These are phyloP conservation scores for Spodoptera litura DNA, from an alignment of 1,140 invertebrate species.

Conservation along the genomic window DNA sequence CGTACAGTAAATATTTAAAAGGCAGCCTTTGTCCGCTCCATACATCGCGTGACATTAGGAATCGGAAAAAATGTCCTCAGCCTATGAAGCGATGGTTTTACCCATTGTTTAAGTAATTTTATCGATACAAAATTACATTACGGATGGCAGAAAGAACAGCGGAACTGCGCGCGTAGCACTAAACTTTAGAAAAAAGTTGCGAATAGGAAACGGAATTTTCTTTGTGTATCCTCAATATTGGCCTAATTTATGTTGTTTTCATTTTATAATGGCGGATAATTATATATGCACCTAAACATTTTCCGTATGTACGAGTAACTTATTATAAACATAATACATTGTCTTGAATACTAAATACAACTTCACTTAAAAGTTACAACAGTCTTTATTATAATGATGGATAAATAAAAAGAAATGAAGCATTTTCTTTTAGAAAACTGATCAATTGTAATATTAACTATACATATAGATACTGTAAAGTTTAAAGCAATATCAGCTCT, in stretches of 20 bases:
- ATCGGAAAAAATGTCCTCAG: constrained; percentile 22
- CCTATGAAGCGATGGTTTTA: constrained; percentile 30
- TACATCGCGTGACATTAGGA: constrained; percentile 21
- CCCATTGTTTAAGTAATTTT: constrained; percentile 9
- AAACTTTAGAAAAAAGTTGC: not conserved
- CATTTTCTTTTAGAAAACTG: no score
- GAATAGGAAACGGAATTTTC: not conserved
- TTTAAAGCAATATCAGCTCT: no score
- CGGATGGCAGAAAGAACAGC: not conserved
- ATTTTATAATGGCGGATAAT: not conserved
- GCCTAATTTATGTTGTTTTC: no score
- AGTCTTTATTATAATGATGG: no score
- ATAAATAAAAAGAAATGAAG: no score
- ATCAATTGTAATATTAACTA: no score
- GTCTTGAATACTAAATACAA: no score
- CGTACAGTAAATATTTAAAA: constrained; percentile 38
- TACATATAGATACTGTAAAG: no score
- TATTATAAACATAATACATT: no score
- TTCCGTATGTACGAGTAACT: no score
- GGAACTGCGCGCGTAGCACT: not conserved
- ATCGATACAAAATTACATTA: constrained; percentile 14
- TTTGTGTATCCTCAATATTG: not conserved
- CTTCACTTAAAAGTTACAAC: no score
- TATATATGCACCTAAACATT: no score
- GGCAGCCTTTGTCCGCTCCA: constrained; percentile 20